A percentile compares a stretch with the other conserved stretches of the same genome.
These are phyloP conservation scores for Exephanes ischioxanthus DNA, from an alignment of 2,888 invertebrate species.

Conservation along the genomic window DNA sequence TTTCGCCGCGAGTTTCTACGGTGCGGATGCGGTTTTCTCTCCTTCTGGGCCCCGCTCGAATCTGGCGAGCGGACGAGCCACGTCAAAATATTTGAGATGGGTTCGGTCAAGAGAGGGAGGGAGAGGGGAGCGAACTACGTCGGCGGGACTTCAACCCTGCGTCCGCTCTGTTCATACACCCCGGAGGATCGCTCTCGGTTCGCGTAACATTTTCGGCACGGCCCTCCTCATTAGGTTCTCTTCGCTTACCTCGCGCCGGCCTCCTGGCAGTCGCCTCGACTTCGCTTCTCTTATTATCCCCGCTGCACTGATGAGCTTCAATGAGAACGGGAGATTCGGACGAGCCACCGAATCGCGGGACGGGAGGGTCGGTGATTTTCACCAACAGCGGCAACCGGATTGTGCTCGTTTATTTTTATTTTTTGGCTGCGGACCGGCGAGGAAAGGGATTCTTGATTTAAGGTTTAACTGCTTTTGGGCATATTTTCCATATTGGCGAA, in stretches of 20 bases:
- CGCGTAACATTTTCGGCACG: constrained; percentile 39
- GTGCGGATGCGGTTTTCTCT: constrained; percentile 21
- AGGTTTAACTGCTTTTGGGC: too few relatives aligned
- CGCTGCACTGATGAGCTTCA: constrained; percentile 8
- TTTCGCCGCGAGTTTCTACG: constrained; percentile 46
- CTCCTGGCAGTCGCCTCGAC: neutral
- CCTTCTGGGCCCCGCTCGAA: constrained; percentile 26
- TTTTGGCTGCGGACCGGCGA: too few relatives aligned
- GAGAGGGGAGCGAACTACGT: constrained; percentile 23
- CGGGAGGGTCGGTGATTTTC: too few relatives aligned
- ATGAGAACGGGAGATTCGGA: constrained; percentile 11
- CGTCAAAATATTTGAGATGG: constrained; percentile 79
- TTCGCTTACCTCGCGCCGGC: constrained; percentile 20
- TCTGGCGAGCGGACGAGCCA: constrained; percentile 52
- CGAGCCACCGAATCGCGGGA: too few relatives aligned
- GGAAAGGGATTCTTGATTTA: too few relatives aligned
- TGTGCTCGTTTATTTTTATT: neutral
- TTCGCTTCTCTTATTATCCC: constrained; percentile 1
- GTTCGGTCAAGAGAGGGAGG: constrained; percentile 63
- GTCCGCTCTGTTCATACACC: constrained; percentile 33
- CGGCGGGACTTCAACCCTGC: constrained; percentile 33
- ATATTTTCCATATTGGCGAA: too few relatives aligned
- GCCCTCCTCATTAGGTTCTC: constrained; percentile 47
- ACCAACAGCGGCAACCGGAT: neutral
- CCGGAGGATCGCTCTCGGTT: constrained; percentile 24